Evolutionary conservation across 2,797 vertebrate genomes (phyloP).

Genomic region (Onychomys leucogaster): DNA sequence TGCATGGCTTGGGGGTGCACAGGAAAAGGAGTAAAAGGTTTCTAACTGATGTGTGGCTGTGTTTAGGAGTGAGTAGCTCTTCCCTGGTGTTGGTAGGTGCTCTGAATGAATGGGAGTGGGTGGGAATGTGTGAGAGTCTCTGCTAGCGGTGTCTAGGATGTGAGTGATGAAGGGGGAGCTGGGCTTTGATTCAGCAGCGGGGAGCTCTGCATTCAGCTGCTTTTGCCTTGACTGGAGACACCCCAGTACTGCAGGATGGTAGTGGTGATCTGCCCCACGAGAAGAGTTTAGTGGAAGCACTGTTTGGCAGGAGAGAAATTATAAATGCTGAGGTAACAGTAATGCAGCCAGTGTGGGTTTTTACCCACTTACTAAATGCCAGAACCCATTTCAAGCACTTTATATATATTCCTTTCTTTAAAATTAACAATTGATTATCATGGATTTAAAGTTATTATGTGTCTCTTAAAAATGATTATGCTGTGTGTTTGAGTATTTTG

Average conservation of each 20-base stretch:
- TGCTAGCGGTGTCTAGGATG: constrained; percentile 32
- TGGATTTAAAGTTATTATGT: constrained; percentile 38
- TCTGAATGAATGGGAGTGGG: constrained; percentile 65
- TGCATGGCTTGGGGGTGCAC: background rate
- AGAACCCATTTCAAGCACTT: constrained; percentile 8
- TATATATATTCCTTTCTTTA: constrained; percentile 24
- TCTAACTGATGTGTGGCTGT: background rate
- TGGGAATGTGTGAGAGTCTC: constrained; percentile 59
- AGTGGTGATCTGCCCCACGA: background rate
- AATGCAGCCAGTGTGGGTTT: background rate
- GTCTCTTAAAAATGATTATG: background rate
- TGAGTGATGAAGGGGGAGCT: background rate
- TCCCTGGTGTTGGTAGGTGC: constrained; percentile 44
- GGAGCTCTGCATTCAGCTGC: background rate
- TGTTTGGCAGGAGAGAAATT: constrained; percentile 1
- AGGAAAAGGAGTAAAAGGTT: background rate
- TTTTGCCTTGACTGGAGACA: constrained; percentile 26
- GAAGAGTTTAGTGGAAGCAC: background rate
- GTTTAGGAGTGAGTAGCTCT: constrained; percentile 12
- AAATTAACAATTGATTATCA: constrained; percentile 31
- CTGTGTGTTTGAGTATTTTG: background rate
- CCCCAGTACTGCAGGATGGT: background rate
- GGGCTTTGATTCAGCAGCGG: constrained; percentile 24
- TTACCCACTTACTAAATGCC: constrained; percentile 11
- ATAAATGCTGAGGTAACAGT: background rate